Evolutionary conservation across 2,888 invertebrate species (phyloP).

Genomic region (Synergus japonicus): DNA sequence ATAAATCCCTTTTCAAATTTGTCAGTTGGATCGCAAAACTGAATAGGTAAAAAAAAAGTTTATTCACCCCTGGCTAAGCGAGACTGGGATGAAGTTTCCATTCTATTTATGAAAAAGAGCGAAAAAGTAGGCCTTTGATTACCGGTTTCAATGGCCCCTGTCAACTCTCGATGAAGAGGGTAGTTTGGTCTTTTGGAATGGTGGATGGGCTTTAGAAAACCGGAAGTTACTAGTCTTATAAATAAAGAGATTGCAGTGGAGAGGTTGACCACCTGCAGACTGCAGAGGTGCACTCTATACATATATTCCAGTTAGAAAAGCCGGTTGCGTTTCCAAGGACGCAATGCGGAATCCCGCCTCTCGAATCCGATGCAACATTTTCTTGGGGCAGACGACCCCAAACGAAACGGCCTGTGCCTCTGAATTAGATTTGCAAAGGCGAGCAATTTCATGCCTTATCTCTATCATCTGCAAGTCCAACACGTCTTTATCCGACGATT

Average conservation of each 20-base stretch:
- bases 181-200: constrained; percentile 6
- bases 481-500: constrained; percentile 12
- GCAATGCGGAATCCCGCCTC: constrained; percentile 71
- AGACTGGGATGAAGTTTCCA: constrained; percentile 4
- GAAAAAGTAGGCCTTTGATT: constrained; percentile 34
- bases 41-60: background rate
- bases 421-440: constrained; percentile 9
- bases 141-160: constrained; percentile 19
- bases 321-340: constrained; percentile 63
- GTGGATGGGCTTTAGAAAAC: constrained; percentile 34
- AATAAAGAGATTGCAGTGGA: constrained; percentile 30
- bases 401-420: constrained; percentile 11
- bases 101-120: constrained; percentile 3
- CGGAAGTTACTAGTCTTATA: constrained; percentile 37
- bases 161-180: constrained; percentile 4
- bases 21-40: background rate
- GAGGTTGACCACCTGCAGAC: constrained; percentile 56
- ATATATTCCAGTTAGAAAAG: constrained; percentile 31
- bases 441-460: constrained; percentile 20
- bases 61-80: background rate
- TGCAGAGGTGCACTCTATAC: constrained; percentile 44
- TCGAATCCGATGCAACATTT: constrained; percentile 27
- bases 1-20: background rate
- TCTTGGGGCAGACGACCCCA: background rate
- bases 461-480: constrained; percentile 1